A percentile compares a stretch with the other conserved stretches of the same genome.
Conservation (phyloP, 2,797 vertebrate genomes). For the Arrhamphus sclerolepis region DNA sequence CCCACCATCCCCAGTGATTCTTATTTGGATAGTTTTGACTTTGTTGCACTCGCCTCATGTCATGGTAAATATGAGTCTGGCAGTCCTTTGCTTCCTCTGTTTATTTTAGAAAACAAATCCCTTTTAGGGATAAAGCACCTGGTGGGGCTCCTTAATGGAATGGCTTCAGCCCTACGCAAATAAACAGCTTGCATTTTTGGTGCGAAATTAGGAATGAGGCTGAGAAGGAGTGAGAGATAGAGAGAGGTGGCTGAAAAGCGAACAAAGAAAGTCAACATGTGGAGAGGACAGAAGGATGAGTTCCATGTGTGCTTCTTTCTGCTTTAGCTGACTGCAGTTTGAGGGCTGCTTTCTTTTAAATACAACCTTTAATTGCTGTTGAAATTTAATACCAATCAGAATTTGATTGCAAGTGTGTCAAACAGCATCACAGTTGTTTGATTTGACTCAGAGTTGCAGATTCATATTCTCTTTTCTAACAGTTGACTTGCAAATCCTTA, state of each 20-base stretch:
- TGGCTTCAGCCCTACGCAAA: constrained; percentile 93
- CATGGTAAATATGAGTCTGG: constrained; percentile 72
- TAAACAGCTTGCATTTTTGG: constrained; percentile 95
- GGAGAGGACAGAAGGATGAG: constrained; percentile 39
- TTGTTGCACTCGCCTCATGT: constrained; percentile 59
- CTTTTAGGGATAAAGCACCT: constrained; percentile 83
- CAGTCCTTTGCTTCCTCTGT: constrained; percentile 65
- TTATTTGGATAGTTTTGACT: constrained; percentile 62
- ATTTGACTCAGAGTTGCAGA: too few species aligned
- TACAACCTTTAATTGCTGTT: too few species aligned
- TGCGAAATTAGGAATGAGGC: constrained; percentile 80
- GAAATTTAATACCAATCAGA: too few species aligned
- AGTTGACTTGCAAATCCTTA: too few species aligned
- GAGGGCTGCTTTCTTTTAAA: constrained; percentile 4
- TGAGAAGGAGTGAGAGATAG: constrained; percentile 69
- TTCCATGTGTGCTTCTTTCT: constrained; percentile 9
- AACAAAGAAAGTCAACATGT: constrained; percentile 62
- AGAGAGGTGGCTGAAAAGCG: constrained; percentile 46
- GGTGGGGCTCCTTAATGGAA: constrained; percentile 90
- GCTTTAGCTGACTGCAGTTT: constrained; percentile 13
- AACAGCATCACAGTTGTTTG: too few species aligned
- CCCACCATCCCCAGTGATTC: constrained; percentile 34
- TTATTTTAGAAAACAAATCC: constrained; percentile 83
- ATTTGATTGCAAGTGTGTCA: too few species aligned
- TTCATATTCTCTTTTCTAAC: too few species aligned